Base-by-base conservation (phyloP, 2,797 vertebrate genomes). In the Anas flavirostris region DNA sequence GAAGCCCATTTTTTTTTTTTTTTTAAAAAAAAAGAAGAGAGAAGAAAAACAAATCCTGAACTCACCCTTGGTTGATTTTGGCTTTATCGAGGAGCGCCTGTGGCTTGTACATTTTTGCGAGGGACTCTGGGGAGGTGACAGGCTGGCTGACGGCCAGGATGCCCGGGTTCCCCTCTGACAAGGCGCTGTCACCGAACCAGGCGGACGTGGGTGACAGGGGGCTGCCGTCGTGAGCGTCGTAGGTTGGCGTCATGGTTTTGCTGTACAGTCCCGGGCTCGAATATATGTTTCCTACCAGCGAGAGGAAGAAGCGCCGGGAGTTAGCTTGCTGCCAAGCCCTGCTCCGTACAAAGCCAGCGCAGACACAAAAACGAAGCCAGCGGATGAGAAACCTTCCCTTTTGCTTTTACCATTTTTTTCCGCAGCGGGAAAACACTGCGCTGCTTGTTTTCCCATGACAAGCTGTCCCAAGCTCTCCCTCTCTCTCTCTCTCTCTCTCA, bases 231-330 rank as follows among this genome's bases (percentile, higher is more conserved):
- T 99, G 98, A 59, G 99, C 99, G 96, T 99, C 99, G 23, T 99
- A 99, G 67, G 99, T 99, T 29, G 99, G 99, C 3, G 99, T 99
- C 99, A 99, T 99, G 19, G 99, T 99, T 98, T 99, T 99, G 97
- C 99, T 99, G 97, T 99, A 99, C 62, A 99, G 98, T 92, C 99
- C 99, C 66, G 99, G 99, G 97, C 99, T 99, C 41, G 99, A 99
- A 97, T 99, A 99, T 97, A 99, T 99, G 97, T 99, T 99, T 97
- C 99, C 99, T 99, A 97, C 92, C 94, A 14, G 94, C 15, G 80
- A 97, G 76, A 95, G 96, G 95, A 95, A 96, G 9, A 76, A 70
- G 91, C 43, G 52, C n/a, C 3, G 0, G 43, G 75, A 69, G 72
- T 96, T 62, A 95, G 92, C 68, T 60, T 2, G 1, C 0, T 19